Evolutionary conservation across 2,113 vertebrate genomes (phyloP).

Genomic region (Perca schrenkii): DNA sequence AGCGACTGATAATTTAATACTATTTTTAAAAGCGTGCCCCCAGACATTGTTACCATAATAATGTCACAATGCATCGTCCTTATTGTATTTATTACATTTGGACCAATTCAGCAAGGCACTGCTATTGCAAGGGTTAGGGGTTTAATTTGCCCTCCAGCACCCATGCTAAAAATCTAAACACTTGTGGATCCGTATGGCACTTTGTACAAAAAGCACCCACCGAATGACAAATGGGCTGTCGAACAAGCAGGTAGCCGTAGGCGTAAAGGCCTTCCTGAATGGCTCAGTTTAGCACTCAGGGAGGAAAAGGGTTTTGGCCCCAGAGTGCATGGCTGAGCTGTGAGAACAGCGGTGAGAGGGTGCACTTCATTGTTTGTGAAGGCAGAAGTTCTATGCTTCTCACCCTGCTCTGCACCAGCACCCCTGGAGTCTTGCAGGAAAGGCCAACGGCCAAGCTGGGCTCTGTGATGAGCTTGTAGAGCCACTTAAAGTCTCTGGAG

Average conservation of each 20-base stretch:
- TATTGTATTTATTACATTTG: slow-evolving; percentile 33
- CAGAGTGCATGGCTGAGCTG: slow-evolving; percentile 66
- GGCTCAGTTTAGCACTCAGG: slow-evolving; percentile 61
- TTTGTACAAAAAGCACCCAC: slow-evolving; percentile 64
- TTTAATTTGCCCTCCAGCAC: slow-evolving; percentile 27
- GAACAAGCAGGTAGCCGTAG: slow-evolving; percentile 66
- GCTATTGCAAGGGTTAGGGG: slow-evolving; percentile 1
- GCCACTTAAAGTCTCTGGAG: slow-evolving; percentile 40
- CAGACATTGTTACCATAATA: slow-evolving; percentile 5
- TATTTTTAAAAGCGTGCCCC: neutral
- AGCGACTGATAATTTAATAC: neutral
- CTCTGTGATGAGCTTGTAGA: slow-evolving; percentile 34
- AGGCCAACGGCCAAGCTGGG: slow-evolving; percentile 25
- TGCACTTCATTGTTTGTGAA: slow-evolving; percentile 59
- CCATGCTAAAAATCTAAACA: slow-evolving; percentile 62
- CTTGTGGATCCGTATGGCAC: slow-evolving; percentile 60
- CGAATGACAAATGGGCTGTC: slow-evolving; percentile 74
- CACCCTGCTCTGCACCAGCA: slow-evolving; percentile 46
- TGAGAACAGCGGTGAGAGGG: slow-evolving; percentile 54
- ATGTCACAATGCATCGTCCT: slow-evolving; percentile 2
- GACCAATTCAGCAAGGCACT: slow-evolving; percentile 38
- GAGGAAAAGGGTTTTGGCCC: slow-evolving; percentile 57
- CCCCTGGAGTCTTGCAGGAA: slow-evolving; percentile 33
- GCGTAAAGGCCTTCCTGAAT: slow-evolving; percentile 63
- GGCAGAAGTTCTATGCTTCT: slow-evolving; percentile 34